A percentile compares a stretch with the other conserved stretches of the same genome.
Conservation (phyloP, 1,140 invertebrate genomes). For the Drosophila navojoa region DNA sequence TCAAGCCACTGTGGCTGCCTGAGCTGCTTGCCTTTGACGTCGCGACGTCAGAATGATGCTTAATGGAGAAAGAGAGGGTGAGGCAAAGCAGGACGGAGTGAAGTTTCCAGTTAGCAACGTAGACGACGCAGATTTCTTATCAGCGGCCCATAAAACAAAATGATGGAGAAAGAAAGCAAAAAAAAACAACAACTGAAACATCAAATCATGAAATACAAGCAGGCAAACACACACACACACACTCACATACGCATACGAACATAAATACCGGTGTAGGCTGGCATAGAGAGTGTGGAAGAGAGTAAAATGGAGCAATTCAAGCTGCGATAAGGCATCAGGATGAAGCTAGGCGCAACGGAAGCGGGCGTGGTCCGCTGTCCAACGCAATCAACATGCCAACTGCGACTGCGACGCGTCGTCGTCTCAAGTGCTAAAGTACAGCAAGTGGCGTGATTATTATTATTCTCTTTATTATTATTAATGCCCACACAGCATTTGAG, state of each 20-base stretch:
- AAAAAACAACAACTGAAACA: not conserved
- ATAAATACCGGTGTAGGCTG: not conserved
- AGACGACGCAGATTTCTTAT: slow-evolving; percentile 38
- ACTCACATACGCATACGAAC: not conserved
- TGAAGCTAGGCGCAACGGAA: slow-evolving; percentile 43
- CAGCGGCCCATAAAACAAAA: slow-evolving; percentile 6
- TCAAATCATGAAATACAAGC: slow-evolving; percentile 6
- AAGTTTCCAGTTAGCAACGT: slow-evolving; percentile 34
- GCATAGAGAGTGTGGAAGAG: slow-evolving; percentile 8
- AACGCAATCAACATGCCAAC: slow-evolving; percentile 15
- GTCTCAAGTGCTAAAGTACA: slow-evolving; percentile 61
- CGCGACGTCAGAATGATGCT: slow-evolving; percentile 21
- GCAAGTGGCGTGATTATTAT: slow-evolving; percentile 79
- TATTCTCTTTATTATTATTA: slow-evolving; percentile 57
- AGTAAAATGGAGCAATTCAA: slow-evolving; percentile 13
- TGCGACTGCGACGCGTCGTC: slow-evolving; percentile 7
- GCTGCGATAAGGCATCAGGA: slow-evolving; percentile 36
- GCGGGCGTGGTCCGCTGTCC: slow-evolving; percentile 24
- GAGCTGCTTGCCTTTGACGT: slow-evolving; percentile 3
- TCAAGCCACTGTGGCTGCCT: not conserved
- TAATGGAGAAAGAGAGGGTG: too few species aligned
- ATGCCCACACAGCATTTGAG: slow-evolving; percentile 6
- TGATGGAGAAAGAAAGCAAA: slow-evolving; percentile 1
- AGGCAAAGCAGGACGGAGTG: not conserved
- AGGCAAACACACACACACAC: not conserved